Conservation (phyloP, 1,140 invertebrate genomes). For the Saccostrea cuccullata region DNA sequence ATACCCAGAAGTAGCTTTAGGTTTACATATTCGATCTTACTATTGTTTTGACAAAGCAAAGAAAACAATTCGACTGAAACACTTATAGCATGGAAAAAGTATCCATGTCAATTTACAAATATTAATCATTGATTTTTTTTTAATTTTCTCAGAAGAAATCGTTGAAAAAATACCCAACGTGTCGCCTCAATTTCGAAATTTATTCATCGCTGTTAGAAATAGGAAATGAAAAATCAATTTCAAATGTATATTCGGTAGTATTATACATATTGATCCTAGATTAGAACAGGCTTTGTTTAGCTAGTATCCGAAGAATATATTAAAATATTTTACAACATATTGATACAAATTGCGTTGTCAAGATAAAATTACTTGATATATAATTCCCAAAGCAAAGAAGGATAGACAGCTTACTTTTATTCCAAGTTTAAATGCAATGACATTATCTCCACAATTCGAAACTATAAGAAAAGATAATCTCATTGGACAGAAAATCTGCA, state of each 20-base stretch:
- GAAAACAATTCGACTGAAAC: neutral
- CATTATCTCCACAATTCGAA: neutral
- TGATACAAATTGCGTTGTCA: neutral
- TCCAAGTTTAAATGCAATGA: slow-evolving; percentile 13
- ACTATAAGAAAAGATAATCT: neutral
- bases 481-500: slow-evolving; percentile 21
- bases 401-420: neutral
- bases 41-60: neutral
- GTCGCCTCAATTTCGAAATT: too few species aligned
- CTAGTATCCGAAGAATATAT: too few species aligned
- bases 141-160: too few species aligned
- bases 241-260: too few species aligned
- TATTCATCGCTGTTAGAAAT: too few species aligned
- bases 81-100: neutral
- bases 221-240: too few species aligned
- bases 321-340: neutral
- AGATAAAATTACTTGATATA: neutral
- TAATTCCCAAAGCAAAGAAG: neutral
- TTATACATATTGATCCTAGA: too few species aligned
- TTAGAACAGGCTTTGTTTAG: too few species aligned
- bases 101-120: neutral
- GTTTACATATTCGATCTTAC: neutral
- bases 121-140: neutral
- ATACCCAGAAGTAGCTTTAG: neutral
- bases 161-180: too few species aligned